Base-by-base conservation (phyloP, 2,113 vertebrate genomes). In the Halichoerus grypus region DNA sequence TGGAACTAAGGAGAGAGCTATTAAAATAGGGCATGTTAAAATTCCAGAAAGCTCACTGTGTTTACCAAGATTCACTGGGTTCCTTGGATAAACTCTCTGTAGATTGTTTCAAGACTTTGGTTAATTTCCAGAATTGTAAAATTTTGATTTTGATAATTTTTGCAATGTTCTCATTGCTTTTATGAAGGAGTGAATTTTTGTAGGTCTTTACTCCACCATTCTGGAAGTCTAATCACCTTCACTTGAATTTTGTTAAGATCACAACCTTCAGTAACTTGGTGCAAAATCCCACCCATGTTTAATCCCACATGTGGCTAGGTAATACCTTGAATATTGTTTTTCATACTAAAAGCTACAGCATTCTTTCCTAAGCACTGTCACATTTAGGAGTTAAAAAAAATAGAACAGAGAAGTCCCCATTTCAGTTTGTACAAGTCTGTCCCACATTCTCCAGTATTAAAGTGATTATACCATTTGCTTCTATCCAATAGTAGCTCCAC, bases 101-200 rank as follows among this genome's bases (percentile, higher is more conserved):
- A 46, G 5, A 79, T 90, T 31, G 11, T 71, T 81, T 92, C 7
- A 93, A 90, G 39, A 1, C 19, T 67, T 84, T 80, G 6, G 3
- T 84, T 95, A 91, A 88, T 63, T 91, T 76, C 81, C 65, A 92
- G 21, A 95, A 39, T 55, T 93, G 28, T 74, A 77, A 82, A 96
- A 26, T 71, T 2, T 53, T 79, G 1, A 87, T 59, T 94, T 71
- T 86, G 42, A 87, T 36, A 59, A 87, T 72, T 51, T 91, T 87
- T 63, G 0, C 21, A 22, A 33, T 87, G 33, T 19, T 89, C 16
- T 14, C 84, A 4, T 69, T 76, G n/a, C 26, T 72, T 93, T 91
- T 53, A n/a, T 65, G 19, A 49, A 31, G 15, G 26, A 51, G 5
- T 81, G 0, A 18, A 59, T 59, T 55, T 91, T 57, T 36, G 6